A percentile compares a stretch with the other conserved stretches of the same genome.
Conservation (phyloP, 2,888 invertebrate genomes). For the Troilus luridus region DNA sequence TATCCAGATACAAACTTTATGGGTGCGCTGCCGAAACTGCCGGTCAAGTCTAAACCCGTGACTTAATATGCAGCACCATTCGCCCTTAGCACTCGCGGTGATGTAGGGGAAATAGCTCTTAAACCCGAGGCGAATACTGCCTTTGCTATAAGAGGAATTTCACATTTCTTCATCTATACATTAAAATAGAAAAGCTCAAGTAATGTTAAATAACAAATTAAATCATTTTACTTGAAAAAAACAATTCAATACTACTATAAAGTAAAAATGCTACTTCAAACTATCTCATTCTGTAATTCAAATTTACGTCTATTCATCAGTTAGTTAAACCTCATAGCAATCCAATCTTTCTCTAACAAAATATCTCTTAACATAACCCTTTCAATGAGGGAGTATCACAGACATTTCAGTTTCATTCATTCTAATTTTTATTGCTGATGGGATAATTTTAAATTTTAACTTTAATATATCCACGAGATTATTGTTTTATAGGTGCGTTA, state of each 20-base stretch:
- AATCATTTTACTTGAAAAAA: neutral
- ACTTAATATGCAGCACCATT: conserved; percentile 10
- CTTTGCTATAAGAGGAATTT: neutral
- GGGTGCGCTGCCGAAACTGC: neutral
- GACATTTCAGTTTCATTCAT: too few species aligned
- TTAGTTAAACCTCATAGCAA: too few species aligned
- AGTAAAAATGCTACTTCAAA: neutral
- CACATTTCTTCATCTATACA: neutral
- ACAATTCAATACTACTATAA: neutral
- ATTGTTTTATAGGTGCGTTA: too few species aligned
- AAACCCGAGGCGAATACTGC: conserved; percentile 1
- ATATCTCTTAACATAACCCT: too few species aligned
- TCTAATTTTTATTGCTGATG: too few species aligned
- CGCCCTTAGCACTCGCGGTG: neutral
- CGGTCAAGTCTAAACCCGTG: neutral
- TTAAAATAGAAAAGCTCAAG: neutral
- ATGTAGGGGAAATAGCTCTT: neutral
- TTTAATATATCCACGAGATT: too few species aligned
- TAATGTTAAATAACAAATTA: neutral
- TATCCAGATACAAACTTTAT: neutral
- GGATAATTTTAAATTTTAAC: too few species aligned
- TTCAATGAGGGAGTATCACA: too few species aligned
- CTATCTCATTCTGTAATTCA: too few species aligned
- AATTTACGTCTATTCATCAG: too few species aligned
- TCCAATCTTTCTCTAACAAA: too few species aligned